Evolutionary conservation across 2,888 invertebrate genomes (phyloP), one percentile per base, ranked within the genome.

Genomic region (Tetragonisca angustula): DNA sequence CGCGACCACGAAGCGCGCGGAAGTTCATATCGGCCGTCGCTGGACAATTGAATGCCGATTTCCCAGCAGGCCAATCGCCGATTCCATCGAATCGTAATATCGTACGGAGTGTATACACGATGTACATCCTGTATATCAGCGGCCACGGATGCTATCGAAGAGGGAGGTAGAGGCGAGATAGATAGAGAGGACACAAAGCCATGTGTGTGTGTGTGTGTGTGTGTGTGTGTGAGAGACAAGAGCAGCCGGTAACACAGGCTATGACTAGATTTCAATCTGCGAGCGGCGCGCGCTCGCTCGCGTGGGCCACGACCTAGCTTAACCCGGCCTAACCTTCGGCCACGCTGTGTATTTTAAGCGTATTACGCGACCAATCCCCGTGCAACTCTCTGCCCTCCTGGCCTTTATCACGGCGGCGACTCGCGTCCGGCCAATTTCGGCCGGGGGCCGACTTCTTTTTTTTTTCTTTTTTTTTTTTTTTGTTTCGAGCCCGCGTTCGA

Each of bases 31-130:
- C 87, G 81, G 83, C 67, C 77, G 86, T 78, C 80, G 78, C 72
- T 87, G 91, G 87, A 91, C 92, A 91, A 94, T 93, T 92, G 92
- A 93, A 93, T 93, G 89, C 86, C 93, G 92, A 93, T 93, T 93
- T 92, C 91, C 92, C 93, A 85, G 84, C 84, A 90, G 92, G 86
- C 89, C 92, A 91, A 92, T 93, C 90, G 91, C 61, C 89, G 89
- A 91, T 92, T 91, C 89, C 87, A 91, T 91, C 92, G 89, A 91
- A 91, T 92, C 88, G 91, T 90, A 92, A 92, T 93, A 91, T 91
- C 89, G 88, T 87, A 87, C 88, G 84, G 84, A 83, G 89, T 84
- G 84, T 87, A 85, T 87, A 88, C 90, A 90, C 82, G 79, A 85
- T 87, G 88, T 89, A 86, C 84, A 81, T 76, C 85, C 83, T 90